Conservation (phyloP, 2,797 vertebrate genomes). For the Etheostoma nigrum region DNA sequence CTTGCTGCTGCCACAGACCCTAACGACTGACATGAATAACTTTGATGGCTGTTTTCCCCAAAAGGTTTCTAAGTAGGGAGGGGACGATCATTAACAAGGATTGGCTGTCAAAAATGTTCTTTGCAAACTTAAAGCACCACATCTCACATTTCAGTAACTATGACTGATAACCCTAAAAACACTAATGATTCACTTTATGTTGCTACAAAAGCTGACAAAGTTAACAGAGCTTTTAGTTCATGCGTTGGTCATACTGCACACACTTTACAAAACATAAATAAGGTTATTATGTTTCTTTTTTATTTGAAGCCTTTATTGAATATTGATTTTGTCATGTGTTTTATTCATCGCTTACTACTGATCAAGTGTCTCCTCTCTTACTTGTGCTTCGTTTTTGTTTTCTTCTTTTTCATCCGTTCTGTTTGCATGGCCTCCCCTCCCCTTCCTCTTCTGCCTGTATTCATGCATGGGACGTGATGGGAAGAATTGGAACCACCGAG, state of each 20-base stretch:
- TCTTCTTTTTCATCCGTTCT: constrained; percentile 79
- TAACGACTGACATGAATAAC: constrained; percentile 71
- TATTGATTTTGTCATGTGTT: constrained; percentile 58
- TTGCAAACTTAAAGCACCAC: constrained; percentile 13
- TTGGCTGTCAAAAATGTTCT: constrained; percentile 62
- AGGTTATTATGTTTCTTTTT: constrained; percentile 40
- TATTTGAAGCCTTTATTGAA: constrained; percentile 48
- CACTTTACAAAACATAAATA: constrained; percentile 9
- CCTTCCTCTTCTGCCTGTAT: constrained; percentile 79
- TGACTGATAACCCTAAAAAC: constrained; percentile 30
- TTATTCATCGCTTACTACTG: constrained; percentile 65
- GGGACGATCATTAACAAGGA: constrained; percentile 46
- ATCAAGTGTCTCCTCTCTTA: constrained; percentile 71
- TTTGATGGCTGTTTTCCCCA: constrained; percentile 64
- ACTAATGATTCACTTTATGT: not conserved
- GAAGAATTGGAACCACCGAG: constrained; percentile 90
- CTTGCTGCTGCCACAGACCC: constrained; percentile 42
- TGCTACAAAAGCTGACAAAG: not conserved
- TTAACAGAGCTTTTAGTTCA: constrained; percentile 9
- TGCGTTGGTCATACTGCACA: constrained; percentile 21
- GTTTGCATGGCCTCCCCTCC: constrained; percentile 82
- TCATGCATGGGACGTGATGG: constrained; percentile 84
- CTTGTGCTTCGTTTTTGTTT: constrained; percentile 75
- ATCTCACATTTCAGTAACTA: constrained; percentile 28
- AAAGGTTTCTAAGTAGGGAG: constrained; percentile 56